Conservation (phyloP, 2,797 vertebrate genomes). For the Orestias chungarensis region DNA sequence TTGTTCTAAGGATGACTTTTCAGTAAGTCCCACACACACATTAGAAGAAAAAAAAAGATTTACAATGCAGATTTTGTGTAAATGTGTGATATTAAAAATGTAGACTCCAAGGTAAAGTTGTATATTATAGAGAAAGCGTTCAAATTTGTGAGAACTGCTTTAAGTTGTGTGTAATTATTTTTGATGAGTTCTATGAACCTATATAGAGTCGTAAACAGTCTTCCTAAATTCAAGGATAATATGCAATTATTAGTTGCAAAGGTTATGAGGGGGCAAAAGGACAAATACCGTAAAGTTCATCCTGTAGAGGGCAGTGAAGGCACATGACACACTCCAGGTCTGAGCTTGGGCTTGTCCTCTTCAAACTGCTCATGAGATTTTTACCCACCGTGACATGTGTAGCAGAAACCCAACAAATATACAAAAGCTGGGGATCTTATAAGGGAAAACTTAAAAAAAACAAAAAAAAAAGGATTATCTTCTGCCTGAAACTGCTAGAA, state of each 20-base stretch:
- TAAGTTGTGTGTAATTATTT: too few species aligned
- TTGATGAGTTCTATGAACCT: neutral
- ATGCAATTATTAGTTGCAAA: slow-evolving; percentile 3
- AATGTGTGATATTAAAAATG: neutral
- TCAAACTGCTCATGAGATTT: slow-evolving; percentile 34
- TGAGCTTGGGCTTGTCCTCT: slow-evolving; percentile 38
- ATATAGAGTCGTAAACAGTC: neutral
- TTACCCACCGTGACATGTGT: slow-evolving; percentile 36
- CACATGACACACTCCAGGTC: slow-evolving; percentile 69
- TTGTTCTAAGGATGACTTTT: neutral
- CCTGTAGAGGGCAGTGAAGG: slow-evolving; percentile 86
- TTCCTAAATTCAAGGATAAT: neutral
- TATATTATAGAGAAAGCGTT: neutral
- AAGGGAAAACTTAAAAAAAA: slow-evolving; percentile 44
- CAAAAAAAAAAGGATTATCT: slow-evolving; percentile 23
- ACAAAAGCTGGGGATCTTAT: slow-evolving; percentile 47
- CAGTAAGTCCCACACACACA: slow-evolving; percentile 14
- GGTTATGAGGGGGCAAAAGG: slow-evolving; percentile 23
- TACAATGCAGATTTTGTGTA: neutral
- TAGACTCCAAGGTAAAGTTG: neutral
- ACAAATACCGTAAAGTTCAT: slow-evolving; percentile 45
- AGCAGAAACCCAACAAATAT: slow-evolving; percentile 41
- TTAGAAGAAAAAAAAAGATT: slow-evolving; percentile 7
- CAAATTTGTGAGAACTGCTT: too few species aligned
- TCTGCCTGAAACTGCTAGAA: slow-evolving; percentile 23